phyloP scores from a whole-genome alignment of 1,140 invertebrate species.

The Plectus sambesii region DNA sequence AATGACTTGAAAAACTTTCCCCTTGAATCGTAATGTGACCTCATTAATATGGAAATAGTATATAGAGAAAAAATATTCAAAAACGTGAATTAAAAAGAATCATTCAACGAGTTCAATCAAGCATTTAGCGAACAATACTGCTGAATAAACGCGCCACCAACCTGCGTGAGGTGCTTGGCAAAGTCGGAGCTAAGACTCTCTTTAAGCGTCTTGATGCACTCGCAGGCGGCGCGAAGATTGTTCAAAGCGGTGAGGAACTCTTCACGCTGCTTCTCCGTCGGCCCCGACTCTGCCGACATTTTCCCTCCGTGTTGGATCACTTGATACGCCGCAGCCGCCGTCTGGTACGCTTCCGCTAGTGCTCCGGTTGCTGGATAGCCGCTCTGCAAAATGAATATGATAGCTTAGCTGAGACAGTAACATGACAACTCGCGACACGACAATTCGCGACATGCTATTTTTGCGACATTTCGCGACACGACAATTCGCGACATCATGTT shows the following conservation, averaged over 20 bases:
- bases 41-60: too few relatives aligned
- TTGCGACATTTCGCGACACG: too few relatives aligned
- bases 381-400: slow-evolving; percentile 70
- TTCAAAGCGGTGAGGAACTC: slow-evolving; percentile 32
- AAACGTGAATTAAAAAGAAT: slow-evolving; percentile 8
- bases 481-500: too few relatives aligned
- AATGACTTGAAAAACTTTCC: too few relatives aligned
- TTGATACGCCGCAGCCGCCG: slow-evolving; percentile 39
- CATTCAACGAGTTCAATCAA: too few relatives aligned
- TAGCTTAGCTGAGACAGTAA: too few relatives aligned
- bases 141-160: too few relatives aligned
- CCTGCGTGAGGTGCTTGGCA: slow-evolving; percentile 21
- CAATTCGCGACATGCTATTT: too few relatives aligned
- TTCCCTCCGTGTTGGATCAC: slow-evolving; percentile 41
- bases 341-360: slow-evolving; percentile 40
- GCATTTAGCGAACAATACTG: too few relatives aligned
- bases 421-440: too few relatives aligned
- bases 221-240: slow-evolving; percentile 27
- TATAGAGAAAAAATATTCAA: neutral
- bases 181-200: slow-evolving; percentile 29
- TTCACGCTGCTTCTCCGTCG: slow-evolving; percentile 29
- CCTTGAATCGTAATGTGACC: too few relatives aligned
- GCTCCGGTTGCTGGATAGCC: slow-evolving; percentile 50
- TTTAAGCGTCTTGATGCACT: slow-evolving; percentile 28
- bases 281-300: slow-evolving; percentile 29